phyloP scores from a whole-genome alignment of 2,888 invertebrate species.

The Cosmorhoe ocellata region DNA sequence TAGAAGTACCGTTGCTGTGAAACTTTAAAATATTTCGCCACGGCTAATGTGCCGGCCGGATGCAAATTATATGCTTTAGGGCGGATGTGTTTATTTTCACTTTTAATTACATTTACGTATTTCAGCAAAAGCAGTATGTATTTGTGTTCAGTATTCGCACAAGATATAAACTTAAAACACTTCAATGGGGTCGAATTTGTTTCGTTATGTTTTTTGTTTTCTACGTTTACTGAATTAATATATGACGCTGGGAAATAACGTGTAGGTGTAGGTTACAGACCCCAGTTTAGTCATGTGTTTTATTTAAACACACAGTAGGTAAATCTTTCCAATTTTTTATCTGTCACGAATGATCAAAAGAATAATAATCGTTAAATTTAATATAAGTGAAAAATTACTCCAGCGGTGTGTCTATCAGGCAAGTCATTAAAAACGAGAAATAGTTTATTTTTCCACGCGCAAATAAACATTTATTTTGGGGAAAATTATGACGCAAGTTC shows the following conservation, averaged over 20 bases:
- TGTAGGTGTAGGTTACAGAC: neutral
- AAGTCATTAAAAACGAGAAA: conserved; percentile 53
- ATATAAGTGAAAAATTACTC: conserved; percentile 40
- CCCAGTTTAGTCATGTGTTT: neutral
- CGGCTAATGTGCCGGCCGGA: conserved; percentile 27
- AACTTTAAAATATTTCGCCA: conserved; percentile 28
- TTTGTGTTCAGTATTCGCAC: neutral
- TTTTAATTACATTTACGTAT: conserved; percentile 18
- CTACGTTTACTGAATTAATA: no score
- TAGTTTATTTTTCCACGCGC: conserved; percentile 55
- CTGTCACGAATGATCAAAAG: conserved; percentile 26
- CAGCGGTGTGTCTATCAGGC: conserved; percentile 49
- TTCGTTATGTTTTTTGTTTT: no score
- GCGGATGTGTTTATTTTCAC: conserved; percentile 20
- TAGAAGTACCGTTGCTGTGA: conserved; percentile 33
- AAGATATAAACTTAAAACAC: neutral
- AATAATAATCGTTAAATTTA: conserved; percentile 32
- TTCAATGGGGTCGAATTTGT: no score
- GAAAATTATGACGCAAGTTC: conserved; percentile 62
- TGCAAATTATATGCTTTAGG: conserved; percentile 36
- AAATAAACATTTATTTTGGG: conserved; percentile 48
- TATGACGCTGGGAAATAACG: no score
- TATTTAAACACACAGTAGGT: neutral
- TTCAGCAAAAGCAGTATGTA: conserved; percentile 4
- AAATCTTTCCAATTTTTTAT: conserved; percentile 7